Evolutionary conservation across 2,888 invertebrate species (phyloP).

Genomic region (Teinopalpus imperialis): DNA sequence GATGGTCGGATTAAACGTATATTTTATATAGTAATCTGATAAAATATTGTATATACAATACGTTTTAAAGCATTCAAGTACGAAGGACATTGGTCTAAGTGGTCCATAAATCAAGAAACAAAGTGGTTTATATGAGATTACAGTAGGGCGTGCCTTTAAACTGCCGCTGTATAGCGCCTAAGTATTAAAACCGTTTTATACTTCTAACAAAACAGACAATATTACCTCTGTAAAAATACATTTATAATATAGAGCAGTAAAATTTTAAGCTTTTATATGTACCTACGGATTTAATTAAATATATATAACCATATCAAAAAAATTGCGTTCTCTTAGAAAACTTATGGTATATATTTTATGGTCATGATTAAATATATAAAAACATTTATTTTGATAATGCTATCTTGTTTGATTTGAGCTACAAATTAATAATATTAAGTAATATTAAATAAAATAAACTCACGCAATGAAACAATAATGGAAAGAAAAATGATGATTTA

Average conservation of each 20-base stretch:
- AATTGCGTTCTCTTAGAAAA: too few relatives aligned
- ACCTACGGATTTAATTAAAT: too few relatives aligned
- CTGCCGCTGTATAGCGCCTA: constrained; percentile 33
- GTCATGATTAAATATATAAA: too few relatives aligned
- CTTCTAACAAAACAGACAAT: constrained; percentile 29
- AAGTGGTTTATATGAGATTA: constrained; percentile 45
- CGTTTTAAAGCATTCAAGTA: constrained; percentile 52
- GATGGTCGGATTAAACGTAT: constrained; percentile 35
- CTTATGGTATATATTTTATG: too few relatives aligned
- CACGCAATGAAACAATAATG: too few relatives aligned
- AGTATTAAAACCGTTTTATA: constrained; percentile 37
- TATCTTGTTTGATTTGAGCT: too few relatives aligned
- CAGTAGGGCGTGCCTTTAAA: constrained; percentile 36
- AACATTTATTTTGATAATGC: too few relatives aligned
- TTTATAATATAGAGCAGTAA: constrained; percentile 11
- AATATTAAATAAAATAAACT: too few relatives aligned
- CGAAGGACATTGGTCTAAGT: constrained; percentile 55
- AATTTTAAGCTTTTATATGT: not conserved
- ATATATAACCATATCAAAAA: too few relatives aligned
- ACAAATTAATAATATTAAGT: too few relatives aligned
- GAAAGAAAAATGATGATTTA: too few relatives aligned
- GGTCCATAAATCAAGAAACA: constrained; percentile 55
- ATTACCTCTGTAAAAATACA: constrained; percentile 29
- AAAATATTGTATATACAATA: constrained; percentile 30
- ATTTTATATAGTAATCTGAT: constrained; percentile 33